Evolutionary conservation across 2,888 invertebrate genomes (phyloP).

Genomic region (Eurois occulta): DNA sequence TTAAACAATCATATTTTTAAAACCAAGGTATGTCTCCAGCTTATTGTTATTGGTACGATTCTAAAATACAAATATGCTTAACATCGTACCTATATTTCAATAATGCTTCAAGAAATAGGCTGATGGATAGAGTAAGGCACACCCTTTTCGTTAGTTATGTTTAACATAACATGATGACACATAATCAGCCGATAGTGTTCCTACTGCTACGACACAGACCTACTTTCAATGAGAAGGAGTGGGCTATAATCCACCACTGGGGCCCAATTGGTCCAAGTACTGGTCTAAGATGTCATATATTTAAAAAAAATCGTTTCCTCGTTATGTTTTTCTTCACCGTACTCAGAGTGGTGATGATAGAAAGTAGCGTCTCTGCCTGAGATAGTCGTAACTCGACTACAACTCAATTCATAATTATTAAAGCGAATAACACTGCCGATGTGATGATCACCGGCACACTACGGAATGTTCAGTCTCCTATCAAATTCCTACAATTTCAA

Average conservation of each 20-base stretch:
- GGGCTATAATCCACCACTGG: too few relatives aligned
- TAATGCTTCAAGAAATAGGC: too few relatives aligned
- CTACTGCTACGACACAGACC: background rate
- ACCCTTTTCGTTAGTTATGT: background rate
- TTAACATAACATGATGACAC: background rate
- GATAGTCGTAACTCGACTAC: background rate
- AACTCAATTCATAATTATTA: background rate
- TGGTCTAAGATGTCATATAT: too few relatives aligned
- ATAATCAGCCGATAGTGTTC: background rate
- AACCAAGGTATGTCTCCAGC: background rate
- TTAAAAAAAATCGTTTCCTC: too few relatives aligned
- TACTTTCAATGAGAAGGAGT: too few relatives aligned
- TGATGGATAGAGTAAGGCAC: background rate
- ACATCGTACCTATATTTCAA: background rate
- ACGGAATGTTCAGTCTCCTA: background rate
- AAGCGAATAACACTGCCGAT: background rate
- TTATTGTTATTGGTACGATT: background rate
- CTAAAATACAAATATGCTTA: background rate
- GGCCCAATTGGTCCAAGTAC: too few relatives aligned
- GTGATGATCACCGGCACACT: background rate
- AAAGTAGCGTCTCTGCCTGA: too few relatives aligned
- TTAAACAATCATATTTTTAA: background rate
- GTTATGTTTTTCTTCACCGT: too few relatives aligned
- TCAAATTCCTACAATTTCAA: conserved; percentile 23
- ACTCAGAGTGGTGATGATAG: too few relatives aligned